These are phyloP conservation scores for Ischnus inquisitorius DNA, from an alignment of 2,888 invertebrate species.

Conservation along the genomic window DNA sequence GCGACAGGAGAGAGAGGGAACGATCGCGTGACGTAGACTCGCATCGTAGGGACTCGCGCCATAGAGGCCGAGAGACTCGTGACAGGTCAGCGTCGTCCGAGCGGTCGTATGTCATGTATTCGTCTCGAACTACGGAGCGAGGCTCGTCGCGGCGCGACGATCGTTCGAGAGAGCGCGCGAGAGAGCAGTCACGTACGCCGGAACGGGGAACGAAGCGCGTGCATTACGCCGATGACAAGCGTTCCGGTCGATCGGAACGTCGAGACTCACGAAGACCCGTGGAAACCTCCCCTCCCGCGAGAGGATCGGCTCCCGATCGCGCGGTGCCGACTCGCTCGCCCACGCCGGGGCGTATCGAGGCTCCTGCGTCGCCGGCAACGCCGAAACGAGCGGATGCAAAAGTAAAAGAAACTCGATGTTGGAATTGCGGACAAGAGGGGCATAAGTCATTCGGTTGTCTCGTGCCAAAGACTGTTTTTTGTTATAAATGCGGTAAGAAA, in stretches of 20 bases:
- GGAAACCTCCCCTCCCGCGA: too few species aligned
- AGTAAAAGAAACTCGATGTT: background rate
- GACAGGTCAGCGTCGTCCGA: too few species aligned
- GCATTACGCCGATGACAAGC: background rate
- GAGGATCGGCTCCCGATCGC: background rate
- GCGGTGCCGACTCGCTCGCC: background rate
- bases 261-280: background rate
- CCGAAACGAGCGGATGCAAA: background rate
- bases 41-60: too few species aligned
- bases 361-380: background rate
- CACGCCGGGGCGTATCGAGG: conserved; percentile 66
- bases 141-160: too few species aligned
- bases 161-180: too few species aligned
- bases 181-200: too few species aligned
- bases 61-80: too few species aligned
- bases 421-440: background rate
- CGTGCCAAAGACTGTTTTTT: background rate
- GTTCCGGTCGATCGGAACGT: background rate
- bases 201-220: too few species aligned
- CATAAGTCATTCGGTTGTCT: background rate
- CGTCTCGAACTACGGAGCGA: too few species aligned
- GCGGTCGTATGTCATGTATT: too few species aligned
- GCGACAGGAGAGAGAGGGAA: too few species aligned
- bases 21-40: too few species aligned
- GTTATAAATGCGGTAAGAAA: conserved; percentile 23